phyloP scores from a whole-genome alignment of 2,888 invertebrate genomes.

The Schizaphis graminum region DNA sequence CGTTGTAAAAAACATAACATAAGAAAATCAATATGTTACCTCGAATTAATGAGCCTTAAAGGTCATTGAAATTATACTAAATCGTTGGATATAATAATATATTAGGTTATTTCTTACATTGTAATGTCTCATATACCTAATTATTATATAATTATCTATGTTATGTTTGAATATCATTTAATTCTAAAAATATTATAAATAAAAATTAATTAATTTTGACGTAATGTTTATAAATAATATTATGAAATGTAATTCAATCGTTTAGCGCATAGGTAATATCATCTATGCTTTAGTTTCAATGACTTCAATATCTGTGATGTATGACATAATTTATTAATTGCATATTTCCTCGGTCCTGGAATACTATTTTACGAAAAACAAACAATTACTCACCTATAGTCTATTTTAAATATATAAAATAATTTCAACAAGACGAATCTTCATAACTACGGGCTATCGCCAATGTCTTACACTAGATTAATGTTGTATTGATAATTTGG shows the following conservation, averaged over 20 bases:
- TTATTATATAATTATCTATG: not conserved
- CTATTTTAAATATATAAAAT: not conserved
- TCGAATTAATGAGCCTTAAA: not conserved
- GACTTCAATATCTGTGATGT: not conserved
- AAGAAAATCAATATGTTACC: not conserved
- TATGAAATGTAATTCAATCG: not conserved
- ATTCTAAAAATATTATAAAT: not conserved
- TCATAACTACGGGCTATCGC: not conserved
- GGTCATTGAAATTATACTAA: not conserved
- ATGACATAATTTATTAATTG: not conserved
- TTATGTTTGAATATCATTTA: not conserved
- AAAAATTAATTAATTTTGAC: not conserved
- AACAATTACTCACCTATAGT: not conserved
- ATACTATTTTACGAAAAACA: not conserved
- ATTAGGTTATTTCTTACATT: not conserved
- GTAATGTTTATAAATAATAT: not conserved
- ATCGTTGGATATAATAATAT: not conserved
- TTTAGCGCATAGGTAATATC: not conserved
- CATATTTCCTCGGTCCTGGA: not conserved
- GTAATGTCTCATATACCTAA: not conserved
- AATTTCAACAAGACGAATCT: not conserved
- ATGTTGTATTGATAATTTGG: not conserved
- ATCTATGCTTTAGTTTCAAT: not conserved
- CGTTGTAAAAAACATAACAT: not conserved
- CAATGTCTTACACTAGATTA: not conserved